These are phyloP conservation scores for Ophion costatus DNA, from an alignment of 2,888 invertebrate genomes.

Conservation along the genomic window DNA sequence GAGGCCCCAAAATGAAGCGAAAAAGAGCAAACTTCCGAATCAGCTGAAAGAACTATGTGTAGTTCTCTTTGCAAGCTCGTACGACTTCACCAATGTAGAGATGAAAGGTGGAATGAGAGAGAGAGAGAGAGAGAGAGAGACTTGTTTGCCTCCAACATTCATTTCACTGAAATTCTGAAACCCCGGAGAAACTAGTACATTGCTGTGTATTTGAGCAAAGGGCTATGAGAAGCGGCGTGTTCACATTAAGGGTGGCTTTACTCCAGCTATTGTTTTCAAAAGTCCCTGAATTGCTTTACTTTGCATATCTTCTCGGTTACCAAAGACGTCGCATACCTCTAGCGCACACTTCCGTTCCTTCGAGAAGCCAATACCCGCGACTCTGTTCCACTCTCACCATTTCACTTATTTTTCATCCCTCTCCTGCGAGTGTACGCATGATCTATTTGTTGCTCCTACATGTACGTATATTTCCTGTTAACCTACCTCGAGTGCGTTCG, in stretches of 20 bases:
- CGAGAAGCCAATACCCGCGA: slow-evolving; percentile 37
- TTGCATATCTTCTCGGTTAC: slow-evolving; percentile 70
- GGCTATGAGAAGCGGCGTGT: slow-evolving; percentile 37
- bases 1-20: not conserved
- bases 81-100: not conserved
- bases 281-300: slow-evolving; percentile 67
- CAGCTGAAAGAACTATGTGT: not conserved
- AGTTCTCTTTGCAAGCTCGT: not conserved
- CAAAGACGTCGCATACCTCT: slow-evolving; percentile 41
- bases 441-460: not conserved
- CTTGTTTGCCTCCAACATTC: slow-evolving; percentile 29
- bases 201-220: slow-evolving; percentile 39
- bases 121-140: slow-evolving; percentile 19
- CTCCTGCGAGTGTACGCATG: not conserved
- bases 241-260: slow-evolving; percentile 69
- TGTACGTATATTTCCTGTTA: not conserved
- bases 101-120: slow-evolving; percentile 8
- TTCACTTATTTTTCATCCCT: slow-evolving; percentile 15
- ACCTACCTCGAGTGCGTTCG: slow-evolving; percentile 21
- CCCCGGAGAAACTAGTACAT: slow-evolving; percentile 39
- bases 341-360: slow-evolving; percentile 48
- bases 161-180: slow-evolving; percentile 50
- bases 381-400: slow-evolving; percentile 22
- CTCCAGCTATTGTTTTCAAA: slow-evolving; percentile 70
- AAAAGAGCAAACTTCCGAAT: not conserved